Evolutionary conservation across 2,797 vertebrate species (phyloP), one percentile per base, ranked within the genome.

Genomic region (Prionace glauca): DNA sequence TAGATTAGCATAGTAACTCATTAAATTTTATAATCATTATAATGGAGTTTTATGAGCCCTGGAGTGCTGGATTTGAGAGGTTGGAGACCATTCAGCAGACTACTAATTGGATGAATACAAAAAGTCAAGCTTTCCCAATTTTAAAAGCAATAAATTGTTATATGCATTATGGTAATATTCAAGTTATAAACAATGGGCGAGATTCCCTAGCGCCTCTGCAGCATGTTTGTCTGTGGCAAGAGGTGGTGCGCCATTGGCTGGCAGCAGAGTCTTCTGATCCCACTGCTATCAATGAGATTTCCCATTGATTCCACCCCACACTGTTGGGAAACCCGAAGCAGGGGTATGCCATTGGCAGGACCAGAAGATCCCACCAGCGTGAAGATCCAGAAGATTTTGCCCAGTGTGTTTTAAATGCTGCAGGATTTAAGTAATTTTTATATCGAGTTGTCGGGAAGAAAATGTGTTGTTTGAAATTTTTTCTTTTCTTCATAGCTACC

Each of bases 401-500:
- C 14, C 50, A 65, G 18, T 91, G 62, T 91, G n/a, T 36, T 91
- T 36, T 36, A 92, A 92, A 72, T 90, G 32, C 72, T 60, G n/a
- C 36, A 14, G 9, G 22, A 65, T 36, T 60, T 18, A 95, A 45
- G n/a, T 86, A 26, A 41, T 41, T 41, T 71, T 45, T 29, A 20
- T n/a, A 14, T 86, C 74, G 81, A 87, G 24, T 65, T 45, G 12
- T 65, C 56, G 45, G 16, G n/a, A 1, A n/a, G 12, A n/a, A 56
- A 74, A 50, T 16, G 95, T 41, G 65, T 92, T 95, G 0, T 45
- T 56, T n/a, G 71, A 88, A 67, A 20, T 62, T 7, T 88, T 90
- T 36, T 91, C 71, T n/a, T 77, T 93, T 96, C 0, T 96, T 96
- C 95, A 96, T 96, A 99, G 98, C 98, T 98, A 1, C 98, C 98